Conservation (phyloP, 2,888 invertebrate species). For the Clistopyga incitator region DNA sequence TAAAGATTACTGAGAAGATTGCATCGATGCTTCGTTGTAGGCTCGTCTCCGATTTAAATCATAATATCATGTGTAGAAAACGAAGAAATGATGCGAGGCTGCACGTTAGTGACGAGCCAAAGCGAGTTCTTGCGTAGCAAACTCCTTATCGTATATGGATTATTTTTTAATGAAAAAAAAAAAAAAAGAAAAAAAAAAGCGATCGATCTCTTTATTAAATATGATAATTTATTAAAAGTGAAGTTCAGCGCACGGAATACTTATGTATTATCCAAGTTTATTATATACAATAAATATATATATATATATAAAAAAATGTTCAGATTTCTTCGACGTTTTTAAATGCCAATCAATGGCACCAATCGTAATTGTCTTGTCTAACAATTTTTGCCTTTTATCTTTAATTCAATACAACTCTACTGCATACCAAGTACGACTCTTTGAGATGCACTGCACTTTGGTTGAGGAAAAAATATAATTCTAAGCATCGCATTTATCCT, state of each 20-base stretch:
- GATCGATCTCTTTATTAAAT: conserved; percentile 69
- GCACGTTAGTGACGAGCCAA: not conserved
- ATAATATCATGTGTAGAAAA: no score
- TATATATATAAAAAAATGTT: conserved; percentile 67
- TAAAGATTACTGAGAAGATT: conserved; percentile 8
- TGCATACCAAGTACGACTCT: conserved; percentile 62
- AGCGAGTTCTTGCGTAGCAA: not conserved
- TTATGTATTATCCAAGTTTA: conserved; percentile 71
- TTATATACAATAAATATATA: conserved; percentile 66
- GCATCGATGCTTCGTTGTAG: not conserved
- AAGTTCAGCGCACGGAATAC: conserved; percentile 67
- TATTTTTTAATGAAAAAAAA: no score
- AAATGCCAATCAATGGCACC: conserved; percentile 70
- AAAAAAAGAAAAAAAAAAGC: conserved; percentile 19
- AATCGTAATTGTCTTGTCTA: conserved; percentile 58
- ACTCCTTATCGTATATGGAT: not conserved
- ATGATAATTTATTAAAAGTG: conserved; percentile 75
- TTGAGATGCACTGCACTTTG: conserved; percentile 73
- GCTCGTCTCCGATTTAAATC: conserved; percentile 10
- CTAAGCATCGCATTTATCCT: conserved; percentile 36
- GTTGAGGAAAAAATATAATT: conserved; percentile 74
- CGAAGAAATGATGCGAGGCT: not conserved
- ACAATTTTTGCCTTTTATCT: conserved; percentile 18
- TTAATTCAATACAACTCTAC: conserved; percentile 48
- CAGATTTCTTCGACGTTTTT: conserved; percentile 66